Percentiles rank a stretch among this genome's conserved stretches.
phyloP scores from a whole-genome alignment of 2,888 invertebrate genomes.

The Orchestes rusci region DNA sequence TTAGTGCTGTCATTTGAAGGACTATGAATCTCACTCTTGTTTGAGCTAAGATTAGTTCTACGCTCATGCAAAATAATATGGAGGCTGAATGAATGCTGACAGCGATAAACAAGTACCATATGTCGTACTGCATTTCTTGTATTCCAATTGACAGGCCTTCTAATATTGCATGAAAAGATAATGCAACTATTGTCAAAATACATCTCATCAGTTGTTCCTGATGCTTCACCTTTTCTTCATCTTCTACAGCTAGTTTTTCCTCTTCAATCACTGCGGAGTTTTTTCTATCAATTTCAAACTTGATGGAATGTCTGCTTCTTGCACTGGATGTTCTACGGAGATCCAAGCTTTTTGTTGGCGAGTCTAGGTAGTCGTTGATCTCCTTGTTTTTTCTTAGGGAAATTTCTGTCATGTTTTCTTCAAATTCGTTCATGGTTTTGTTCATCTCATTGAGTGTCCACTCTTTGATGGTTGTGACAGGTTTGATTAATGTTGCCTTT shows the following conservation, averaged over 20 bases:
- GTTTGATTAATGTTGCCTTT: conserved; percentile 15
- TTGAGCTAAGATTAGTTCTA: conserved; percentile 46
- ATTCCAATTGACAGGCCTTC: conserved; percentile 51
- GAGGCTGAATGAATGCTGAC: conserved; percentile 49
- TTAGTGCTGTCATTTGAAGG: conserved; percentile 44
- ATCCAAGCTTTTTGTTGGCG: conserved; percentile 18
- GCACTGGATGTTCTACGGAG: conserved; percentile 26
- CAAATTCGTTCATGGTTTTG: too few species aligned
- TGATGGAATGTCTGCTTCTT: conserved; percentile 29
- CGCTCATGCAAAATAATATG: conserved; percentile 49
- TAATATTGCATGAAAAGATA: conserved; percentile 50
- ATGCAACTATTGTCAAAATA: conserved; percentile 44
- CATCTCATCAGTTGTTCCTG: conserved; percentile 40
- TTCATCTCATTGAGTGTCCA: conserved; percentile 13
- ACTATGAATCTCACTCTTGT: conserved; percentile 40
- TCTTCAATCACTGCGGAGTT: conserved; percentile 19
- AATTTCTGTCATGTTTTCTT: conserved; percentile 23
- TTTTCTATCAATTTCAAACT: conserved; percentile 25
- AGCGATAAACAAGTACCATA: conserved; percentile 49
- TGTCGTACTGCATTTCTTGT: conserved; percentile 42
- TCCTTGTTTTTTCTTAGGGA: conserved; percentile 6
- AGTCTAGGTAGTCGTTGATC: conserved; percentile 6
- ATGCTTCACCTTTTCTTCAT: conserved; percentile 17
- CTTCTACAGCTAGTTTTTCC: conserved; percentile 29
- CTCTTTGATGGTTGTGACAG: conserved; percentile 18